phyloP scores from a whole-genome alignment of 2,888 invertebrate species.

The Scaptomyza parva region DNA sequence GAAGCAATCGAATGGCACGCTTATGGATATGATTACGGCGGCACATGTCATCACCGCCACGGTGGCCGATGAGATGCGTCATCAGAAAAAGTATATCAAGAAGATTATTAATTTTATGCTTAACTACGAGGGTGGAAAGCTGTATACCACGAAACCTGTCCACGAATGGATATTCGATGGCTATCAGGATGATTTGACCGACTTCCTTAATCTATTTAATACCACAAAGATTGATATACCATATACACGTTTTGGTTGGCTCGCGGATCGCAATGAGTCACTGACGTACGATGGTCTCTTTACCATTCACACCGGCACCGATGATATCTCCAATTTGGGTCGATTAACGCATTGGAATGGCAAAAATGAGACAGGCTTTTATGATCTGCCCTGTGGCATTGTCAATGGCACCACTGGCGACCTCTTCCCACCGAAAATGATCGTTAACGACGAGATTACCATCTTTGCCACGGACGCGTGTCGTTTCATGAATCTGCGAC shows the following conservation, averaged over 20 bases:
- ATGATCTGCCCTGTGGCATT: constrained; percentile 87
- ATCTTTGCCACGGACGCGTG: constrained; percentile 92
- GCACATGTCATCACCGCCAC: constrained; percentile 91
- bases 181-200: constrained; percentile 90
- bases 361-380: constrained; percentile 86
- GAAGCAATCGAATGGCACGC: constrained; percentile 88
- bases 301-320: constrained; percentile 90
- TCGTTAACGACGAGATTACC: constrained; percentile 86
- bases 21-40: constrained; percentile 89
- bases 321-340: constrained; percentile 89
- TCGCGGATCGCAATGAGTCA: constrained; percentile 91
- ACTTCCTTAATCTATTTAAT: constrained; percentile 86
- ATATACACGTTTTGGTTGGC: constrained; percentile 93
- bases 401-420: constrained; percentile 92
- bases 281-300: constrained; percentile 91
- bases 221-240: constrained; percentile 86
- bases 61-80: constrained; percentile 87
- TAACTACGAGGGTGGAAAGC: constrained; percentile 85
- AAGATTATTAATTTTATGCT: constrained; percentile 87
- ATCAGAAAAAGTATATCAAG: constrained; percentile 84
- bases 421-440: constrained; percentile 89
- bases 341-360: constrained; percentile 90
- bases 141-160: constrained; percentile 88
- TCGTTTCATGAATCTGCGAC: constrained; percentile 87
- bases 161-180: constrained; percentile 92